Evolutionary conservation across 1,140 invertebrate species (phyloP).

Genomic region (Magallana gigas): DNA sequence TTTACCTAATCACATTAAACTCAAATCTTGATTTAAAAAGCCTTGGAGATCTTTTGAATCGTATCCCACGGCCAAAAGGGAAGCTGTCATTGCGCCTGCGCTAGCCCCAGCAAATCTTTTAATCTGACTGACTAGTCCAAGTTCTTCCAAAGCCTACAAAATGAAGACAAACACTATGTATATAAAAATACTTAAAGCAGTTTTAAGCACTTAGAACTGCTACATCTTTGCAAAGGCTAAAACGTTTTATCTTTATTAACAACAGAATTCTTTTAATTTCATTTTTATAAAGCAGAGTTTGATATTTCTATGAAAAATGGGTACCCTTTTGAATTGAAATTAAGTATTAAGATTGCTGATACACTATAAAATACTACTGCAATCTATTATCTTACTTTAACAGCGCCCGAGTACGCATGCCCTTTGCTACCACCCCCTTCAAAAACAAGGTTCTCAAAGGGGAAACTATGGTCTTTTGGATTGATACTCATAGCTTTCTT

Average conservation of each 20-base stretch:
- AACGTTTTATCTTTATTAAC: too few species aligned
- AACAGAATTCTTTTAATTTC: too few species aligned
- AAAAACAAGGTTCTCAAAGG: slow-evolving; percentile 70
- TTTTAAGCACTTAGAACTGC: too few species aligned
- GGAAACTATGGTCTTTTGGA: slow-evolving; percentile 58
- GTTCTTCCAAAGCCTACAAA: slow-evolving; percentile 73
- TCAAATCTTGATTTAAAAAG: slow-evolving; percentile 71
- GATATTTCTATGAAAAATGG: too few species aligned
- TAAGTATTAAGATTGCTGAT: too few species aligned
- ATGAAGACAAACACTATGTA: neutral
- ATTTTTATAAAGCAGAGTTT: too few species aligned
- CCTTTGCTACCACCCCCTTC: slow-evolving; percentile 71
- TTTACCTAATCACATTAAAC: slow-evolving; percentile 70
- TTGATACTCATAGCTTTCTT: slow-evolving; percentile 49
- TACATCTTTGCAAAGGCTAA: too few species aligned
- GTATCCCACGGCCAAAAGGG: slow-evolving; percentile 75
- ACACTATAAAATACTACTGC: too few species aligned
- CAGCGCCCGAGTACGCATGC: slow-evolving; percentile 63
- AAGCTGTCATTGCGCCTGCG: slow-evolving; percentile 76
- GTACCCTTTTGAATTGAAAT: too few species aligned
- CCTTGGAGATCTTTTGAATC: slow-evolving; percentile 70
- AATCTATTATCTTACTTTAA: slow-evolving; percentile 41
- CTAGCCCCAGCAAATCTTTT: slow-evolving; percentile 75
- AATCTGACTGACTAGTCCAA: slow-evolving; percentile 68
- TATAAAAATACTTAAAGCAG: too few species aligned